phyloP scores from a whole-genome alignment of 2,797 vertebrate genomes.

The Trematomus bernacchii region DNA sequence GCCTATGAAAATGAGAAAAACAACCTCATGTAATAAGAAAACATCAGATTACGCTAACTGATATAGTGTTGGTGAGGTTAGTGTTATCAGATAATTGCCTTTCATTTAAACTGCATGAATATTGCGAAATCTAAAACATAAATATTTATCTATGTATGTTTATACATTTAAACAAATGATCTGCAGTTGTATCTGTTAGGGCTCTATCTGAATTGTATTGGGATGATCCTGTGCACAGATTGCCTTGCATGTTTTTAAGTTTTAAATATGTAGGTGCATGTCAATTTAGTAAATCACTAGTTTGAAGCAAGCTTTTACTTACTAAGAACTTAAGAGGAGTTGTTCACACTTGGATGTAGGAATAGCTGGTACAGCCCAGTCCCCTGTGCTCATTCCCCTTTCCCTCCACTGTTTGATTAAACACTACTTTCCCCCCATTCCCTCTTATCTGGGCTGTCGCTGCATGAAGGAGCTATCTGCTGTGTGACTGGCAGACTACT shows the following conservation, averaged over 20 bases:
- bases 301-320: not conserved
- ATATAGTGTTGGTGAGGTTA: not conserved
- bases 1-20: not conserved
- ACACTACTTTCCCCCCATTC: conserved; percentile 50
- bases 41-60: not conserved
- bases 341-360: conserved; percentile 43
- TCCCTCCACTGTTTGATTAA: conserved; percentile 74
- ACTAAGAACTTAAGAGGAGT: conserved; percentile 16
- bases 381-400: conserved; percentile 40
- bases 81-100: not conserved
- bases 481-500: conserved; percentile 75
- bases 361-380: conserved; percentile 29
- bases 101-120: not conserved
- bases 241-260: too few species aligned
- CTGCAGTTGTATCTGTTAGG: not conserved
- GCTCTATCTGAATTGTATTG: not conserved
- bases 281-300: conserved; percentile 2
- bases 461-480: conserved; percentile 80
- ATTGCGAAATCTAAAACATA: not conserved
- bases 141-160: not conserved
- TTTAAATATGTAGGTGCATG: not conserved
- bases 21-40: not conserved
- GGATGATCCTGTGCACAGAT: too few species aligned
- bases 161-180: not conserved
- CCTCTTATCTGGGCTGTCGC: conserved; percentile 72